These are phyloP conservation scores for Tragopan temminckii DNA, from an alignment of 2,797 vertebrate species.

Conservation along the genomic window DNA sequence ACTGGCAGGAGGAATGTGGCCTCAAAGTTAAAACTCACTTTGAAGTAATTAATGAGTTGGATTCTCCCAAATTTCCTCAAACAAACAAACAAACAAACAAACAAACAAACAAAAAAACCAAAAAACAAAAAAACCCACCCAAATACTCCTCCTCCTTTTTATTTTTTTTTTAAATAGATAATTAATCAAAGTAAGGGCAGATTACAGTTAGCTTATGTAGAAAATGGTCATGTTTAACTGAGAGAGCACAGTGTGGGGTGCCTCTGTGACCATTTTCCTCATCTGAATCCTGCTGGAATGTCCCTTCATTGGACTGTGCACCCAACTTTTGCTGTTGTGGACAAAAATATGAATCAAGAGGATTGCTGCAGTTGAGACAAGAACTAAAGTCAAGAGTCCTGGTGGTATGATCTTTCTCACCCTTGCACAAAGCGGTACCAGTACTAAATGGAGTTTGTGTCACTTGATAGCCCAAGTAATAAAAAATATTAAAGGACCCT, in stretches of 20 bases:
- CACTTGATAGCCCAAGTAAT: neutral
- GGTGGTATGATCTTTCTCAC: neutral
- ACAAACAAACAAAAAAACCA: neutral
- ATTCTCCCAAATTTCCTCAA: neutral
- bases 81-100: neutral
- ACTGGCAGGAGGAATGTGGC: neutral
- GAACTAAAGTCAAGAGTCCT: neutral
- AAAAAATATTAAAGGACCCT: neutral
- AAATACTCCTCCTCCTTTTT: too few relatives aligned
- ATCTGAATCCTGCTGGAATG: neutral
- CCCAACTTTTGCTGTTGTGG: neutral
- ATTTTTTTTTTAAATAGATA: neutral
- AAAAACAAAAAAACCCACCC: neutral
- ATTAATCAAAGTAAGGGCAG: neutral
- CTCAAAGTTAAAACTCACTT: neutral
- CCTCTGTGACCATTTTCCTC: fast-evolving
- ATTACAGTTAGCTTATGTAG: neutral
- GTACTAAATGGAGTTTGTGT: neutral
- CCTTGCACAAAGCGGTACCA: neutral
- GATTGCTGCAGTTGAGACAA: neutral
- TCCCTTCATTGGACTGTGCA: neutral
- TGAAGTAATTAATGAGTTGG: neutral
- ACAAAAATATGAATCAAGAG: fast-evolving
- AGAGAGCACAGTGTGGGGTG: neutral
- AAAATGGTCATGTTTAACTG: neutral